Base-by-base conservation (phyloP, 2,888 invertebrate genomes). In the Harpalus rubripes region DNA sequence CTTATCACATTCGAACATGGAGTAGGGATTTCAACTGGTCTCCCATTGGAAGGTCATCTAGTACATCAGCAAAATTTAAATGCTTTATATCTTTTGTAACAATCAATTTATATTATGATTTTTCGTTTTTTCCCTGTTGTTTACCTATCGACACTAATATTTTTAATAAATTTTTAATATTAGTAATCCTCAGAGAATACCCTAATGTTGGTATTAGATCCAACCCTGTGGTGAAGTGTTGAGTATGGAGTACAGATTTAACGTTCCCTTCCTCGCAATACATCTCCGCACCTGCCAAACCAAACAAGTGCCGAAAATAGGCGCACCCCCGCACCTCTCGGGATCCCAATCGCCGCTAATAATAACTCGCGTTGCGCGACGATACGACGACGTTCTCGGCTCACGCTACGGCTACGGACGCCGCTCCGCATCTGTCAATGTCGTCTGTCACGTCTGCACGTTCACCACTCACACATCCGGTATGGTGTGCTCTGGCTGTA, bases 231-330 rank as follows among this genome's bases (percentile, higher is more conserved):
- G 8, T 52, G 44, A 52, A 52, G 81, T 12, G 44, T 52, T 52
- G 44, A 52, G 4, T 52, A 52, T 83, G 74, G 56, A 15, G 74
- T 56, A 68, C 76, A 74, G 83, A 84, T 84, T 84, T 61, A 84
- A 74, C 72, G 61, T 78, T 84, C 84, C 84, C 84, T 84, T 84
- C 84, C 84, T 78, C 44, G 79, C 78, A 84, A 84, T 84, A 68
- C 79, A 84, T 84, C 84, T 78, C 84, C 78, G 78, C 84, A 84
- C 84, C 84, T 84, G 84, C 84, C 84, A 84, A 84, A 84, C 78
- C 56, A 84, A 84, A 84, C 84, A 78, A 84, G 78, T 78, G 63
- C 84, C 84, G 65, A 84, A 84, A 84, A 84, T 84, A 84, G 59
- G 12, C 56, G 18, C 32, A 15, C 65, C 26, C 56, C 61, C 84